phyloP scores from a whole-genome alignment of 1,140 invertebrate species.

The Cydia amplana region DNA sequence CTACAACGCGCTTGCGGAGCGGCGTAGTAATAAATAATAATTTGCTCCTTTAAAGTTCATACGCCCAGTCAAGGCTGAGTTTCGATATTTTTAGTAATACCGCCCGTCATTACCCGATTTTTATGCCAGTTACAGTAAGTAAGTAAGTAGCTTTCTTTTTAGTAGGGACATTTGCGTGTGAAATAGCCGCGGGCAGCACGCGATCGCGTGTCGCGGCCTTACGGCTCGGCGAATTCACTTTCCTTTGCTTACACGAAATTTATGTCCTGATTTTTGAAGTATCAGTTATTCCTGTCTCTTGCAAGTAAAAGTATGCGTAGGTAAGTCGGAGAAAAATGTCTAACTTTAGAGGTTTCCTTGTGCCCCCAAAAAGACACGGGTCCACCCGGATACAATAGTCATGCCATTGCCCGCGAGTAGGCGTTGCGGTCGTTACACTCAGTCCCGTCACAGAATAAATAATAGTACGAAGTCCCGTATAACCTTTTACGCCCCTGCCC shows the following conservation, averaged over 20 bases:
- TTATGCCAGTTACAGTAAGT: conserved; percentile 38
- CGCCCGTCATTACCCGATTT: conserved; percentile 7
- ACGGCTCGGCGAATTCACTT: conserved; percentile 36
- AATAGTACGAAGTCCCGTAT: no score
- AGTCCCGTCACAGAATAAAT: no score
- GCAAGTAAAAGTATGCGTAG: neutral
- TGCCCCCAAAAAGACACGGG: no score
- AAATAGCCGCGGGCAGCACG: conserved; percentile 56
- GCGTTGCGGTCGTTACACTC: no score
- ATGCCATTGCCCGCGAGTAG: no score
- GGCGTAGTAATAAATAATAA: conserved; percentile 27
- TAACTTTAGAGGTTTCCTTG: no score
- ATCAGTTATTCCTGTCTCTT: neutral
- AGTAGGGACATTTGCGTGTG: conserved; percentile 59
- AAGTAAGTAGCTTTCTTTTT: conserved; percentile 45
- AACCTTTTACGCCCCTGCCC: no score
- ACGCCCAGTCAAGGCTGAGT: conserved; percentile 14
- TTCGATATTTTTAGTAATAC: conserved; percentile 24
- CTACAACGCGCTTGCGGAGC: conserved; percentile 8
- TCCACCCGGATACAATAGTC: no score
- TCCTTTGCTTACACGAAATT: conserved; percentile 13
- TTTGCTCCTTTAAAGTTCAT: conserved; percentile 26
- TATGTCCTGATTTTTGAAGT: neutral
- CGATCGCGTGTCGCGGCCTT: conserved; percentile 56
- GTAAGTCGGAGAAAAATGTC: neutral